Percentiles rank a stretch among this genome's conserved stretches.
Evolutionary conservation across 2,888 invertebrate genomes (phyloP).

Genomic region (Megaustenia siamemsis): DNA sequence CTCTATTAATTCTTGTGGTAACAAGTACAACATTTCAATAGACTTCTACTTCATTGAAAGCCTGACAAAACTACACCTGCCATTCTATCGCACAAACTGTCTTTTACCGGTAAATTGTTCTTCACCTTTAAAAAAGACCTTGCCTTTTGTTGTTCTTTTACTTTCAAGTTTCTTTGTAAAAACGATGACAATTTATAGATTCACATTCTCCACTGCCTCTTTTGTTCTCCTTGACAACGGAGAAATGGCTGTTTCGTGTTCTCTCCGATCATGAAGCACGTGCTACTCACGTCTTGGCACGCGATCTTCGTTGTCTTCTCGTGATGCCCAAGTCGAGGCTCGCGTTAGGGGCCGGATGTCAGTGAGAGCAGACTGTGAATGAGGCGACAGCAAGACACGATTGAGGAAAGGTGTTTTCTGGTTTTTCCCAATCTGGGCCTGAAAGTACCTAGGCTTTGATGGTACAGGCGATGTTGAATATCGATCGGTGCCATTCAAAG

Average conservation of each 20-base stretch:
- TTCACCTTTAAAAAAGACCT: not conserved
- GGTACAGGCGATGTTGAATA: not conserved
- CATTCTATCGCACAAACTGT: no score
- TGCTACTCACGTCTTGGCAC: slow-evolving; percentile 41
- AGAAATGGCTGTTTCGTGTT: slow-evolving; percentile 42
- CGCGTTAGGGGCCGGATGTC: slow-evolving; percentile 30
- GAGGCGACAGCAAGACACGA: not conserved
- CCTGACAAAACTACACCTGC: no score
- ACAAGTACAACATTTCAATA: no score
- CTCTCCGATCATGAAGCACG: slow-evolving; percentile 28
- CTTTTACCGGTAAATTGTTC: not conserved
- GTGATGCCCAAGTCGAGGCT: not conserved
- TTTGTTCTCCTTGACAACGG: slow-evolving; percentile 32
- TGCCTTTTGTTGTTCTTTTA: not conserved
- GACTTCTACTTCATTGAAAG: no score
- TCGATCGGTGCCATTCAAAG: not conserved
- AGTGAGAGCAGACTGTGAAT: slow-evolving; percentile 12
- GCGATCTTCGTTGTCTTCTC: slow-evolving; percentile 32
- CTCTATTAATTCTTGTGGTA: no score
- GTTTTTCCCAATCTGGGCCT: not conserved
- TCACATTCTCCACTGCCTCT: not conserved
- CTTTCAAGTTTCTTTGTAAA: not conserved
- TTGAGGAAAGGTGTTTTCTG: slow-evolving; percentile 32
- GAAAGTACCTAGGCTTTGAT: not conserved
- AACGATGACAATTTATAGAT: not conserved